These are phyloP conservation scores for Oreochromis aureus DNA, from an alignment of 2,113 vertebrate genomes.

Conservation along the genomic window DNA sequence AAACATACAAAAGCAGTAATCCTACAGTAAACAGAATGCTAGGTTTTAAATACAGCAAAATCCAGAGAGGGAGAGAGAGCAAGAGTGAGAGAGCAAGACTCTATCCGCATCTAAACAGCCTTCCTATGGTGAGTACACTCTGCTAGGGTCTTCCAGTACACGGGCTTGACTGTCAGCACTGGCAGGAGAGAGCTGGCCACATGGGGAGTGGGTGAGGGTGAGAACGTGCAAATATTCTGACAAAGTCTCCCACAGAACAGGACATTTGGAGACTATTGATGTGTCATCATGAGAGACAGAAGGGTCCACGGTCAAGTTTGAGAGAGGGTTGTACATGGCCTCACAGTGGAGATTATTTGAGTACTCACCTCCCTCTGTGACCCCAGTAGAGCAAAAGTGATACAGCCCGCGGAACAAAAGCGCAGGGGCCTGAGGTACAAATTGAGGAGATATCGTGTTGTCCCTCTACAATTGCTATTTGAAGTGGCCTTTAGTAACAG, in stretches of 20 bases:
- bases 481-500: not conserved
- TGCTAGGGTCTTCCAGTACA: conserved; percentile 31
- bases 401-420: not conserved
- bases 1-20: conserved; percentile 79
- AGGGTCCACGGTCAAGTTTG: conserved; percentile 23
- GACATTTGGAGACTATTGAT: conserved; percentile 22
- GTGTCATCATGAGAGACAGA: conserved; percentile 39
- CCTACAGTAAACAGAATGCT: conserved; percentile 74
- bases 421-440: not conserved
- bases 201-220: conserved; percentile 55
- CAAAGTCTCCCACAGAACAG: conserved; percentile 31
- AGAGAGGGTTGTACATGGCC: conserved; percentile 20
- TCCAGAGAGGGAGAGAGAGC: conserved; percentile 8
- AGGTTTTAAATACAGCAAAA: conserved; percentile 61
- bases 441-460: not conserved
- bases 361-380: not conserved
- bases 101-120: conserved; percentile 54
- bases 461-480: not conserved
- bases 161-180: conserved; percentile 36
- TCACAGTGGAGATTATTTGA: conserved; percentile 19
- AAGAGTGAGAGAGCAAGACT: not conserved
- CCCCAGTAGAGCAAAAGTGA: not conserved
- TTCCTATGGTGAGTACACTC: conserved; percentile 31
- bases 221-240: conserved; percentile 57
- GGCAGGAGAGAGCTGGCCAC: conserved; percentile 38